Base-by-base conservation (phyloP, 1,140 invertebrate genomes). In the Grapholita molesta region DNA sequence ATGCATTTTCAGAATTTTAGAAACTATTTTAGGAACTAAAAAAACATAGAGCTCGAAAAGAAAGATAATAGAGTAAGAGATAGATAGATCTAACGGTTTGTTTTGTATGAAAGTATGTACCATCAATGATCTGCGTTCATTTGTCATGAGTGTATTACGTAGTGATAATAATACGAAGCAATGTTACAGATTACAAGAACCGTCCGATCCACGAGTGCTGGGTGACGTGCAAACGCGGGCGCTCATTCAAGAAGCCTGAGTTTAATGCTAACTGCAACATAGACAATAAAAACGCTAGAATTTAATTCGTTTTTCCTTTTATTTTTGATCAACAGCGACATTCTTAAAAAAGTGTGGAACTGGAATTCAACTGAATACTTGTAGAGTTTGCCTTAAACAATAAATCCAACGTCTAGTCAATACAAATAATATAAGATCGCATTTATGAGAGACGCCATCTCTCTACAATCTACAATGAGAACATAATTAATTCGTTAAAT, bases 221-320 rank as follows among this genome's bases (percentile, higher is more conserved):
- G 89, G 89, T 91, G 11, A 91, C 89, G 0, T 91, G 89, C 61
- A 91, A 91, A 70, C 74, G 89, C 66, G 89, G 89, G 18, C 76
- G 89, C 9, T 91, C 89, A 0, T 91, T 90, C 70, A 91, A 91
- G 69, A 91, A 90, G 66, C 87, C 87, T 3, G 89, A 91, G 68
- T 90, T 73, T 48, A 79, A 86, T 67, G 77, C 85, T 0, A 88
- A 91, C 69, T 91, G 89, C 70, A 89, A 89, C 69, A 68, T 87
- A 9, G 85, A 91, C 57, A 55, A 72, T 6, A 86, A 86, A 71
- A 23, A 69, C 23, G 76, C 75, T 69, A 79, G 76, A 72, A 9
- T 75, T 25, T 78, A 78, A 79, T 67, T 23, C 11, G n/a, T 48
- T 1, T 48, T 48, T 6, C 6, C 18, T 48, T 48, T 48, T 9